Evolutionary conservation across 2,113 vertebrate species (phyloP).

Genomic region (Alosa alosa): DNA sequence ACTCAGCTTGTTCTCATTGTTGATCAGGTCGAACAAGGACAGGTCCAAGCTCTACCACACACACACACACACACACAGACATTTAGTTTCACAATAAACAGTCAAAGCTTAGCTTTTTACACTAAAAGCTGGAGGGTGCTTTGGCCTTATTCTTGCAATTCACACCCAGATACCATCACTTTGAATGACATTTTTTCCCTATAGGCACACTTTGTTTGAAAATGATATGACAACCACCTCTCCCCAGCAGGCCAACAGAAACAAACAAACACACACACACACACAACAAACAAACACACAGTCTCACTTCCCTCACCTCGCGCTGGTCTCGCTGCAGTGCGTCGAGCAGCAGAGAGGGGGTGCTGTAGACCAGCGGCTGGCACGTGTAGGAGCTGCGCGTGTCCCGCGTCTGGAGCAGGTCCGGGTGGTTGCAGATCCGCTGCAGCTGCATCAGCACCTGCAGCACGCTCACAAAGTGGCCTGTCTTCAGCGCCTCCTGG

Average conservation of each 20-base stretch:
- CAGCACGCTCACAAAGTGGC: conserved; percentile 90
- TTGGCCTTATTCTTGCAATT: too few species aligned
- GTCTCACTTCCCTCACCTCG: conserved; percentile 66
- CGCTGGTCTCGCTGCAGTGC: conserved; percentile 73
- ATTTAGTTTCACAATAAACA: not conserved
- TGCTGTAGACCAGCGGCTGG: conserved; percentile 74
- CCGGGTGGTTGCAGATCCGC: conserved; percentile 89
- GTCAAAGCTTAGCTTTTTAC: too few species aligned
- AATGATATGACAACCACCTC: not conserved
- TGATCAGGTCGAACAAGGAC: conserved; percentile 84
- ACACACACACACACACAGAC: not conserved
- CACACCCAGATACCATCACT: not conserved
- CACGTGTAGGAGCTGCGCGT: conserved; percentile 74
- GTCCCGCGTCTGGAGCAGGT: conserved; percentile 80
- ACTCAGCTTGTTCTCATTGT: conserved; percentile 81
- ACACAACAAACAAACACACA: not conserved
- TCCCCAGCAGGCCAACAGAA: not conserved
- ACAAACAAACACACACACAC: not conserved
- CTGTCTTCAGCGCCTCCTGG: conserved; percentile 87
- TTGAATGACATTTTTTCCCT: too few species aligned
- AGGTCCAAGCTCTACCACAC: conserved; percentile 72
- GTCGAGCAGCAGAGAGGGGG: conserved; percentile 79
- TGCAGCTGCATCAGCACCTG: conserved; percentile 89
- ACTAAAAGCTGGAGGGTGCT: not conserved
- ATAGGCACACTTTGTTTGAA: too few species aligned